A percentile compares a stretch with the other conserved stretches of the same genome.
These are phyloP conservation scores for Lysiphlebus fabarum DNA, from an alignment of 1,140 invertebrate genomes.

Conservation along the genomic window DNA sequence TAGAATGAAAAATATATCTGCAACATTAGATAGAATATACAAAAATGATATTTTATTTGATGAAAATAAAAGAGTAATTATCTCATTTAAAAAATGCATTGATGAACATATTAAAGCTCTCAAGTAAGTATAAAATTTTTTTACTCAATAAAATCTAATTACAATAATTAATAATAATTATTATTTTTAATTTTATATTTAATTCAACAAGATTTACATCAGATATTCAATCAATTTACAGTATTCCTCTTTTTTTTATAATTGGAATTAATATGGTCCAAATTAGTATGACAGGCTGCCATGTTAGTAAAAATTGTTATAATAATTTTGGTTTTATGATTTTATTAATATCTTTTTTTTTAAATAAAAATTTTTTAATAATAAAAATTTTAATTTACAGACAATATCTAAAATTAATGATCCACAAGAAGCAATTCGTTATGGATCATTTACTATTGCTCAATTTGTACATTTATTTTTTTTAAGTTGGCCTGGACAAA, in stretches of 20 bases:
- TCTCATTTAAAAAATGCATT: neutral
- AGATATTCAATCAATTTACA: neutral
- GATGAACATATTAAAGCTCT: neutral
- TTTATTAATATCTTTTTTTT: neutral
- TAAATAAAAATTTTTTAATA: neutral
- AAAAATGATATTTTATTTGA: no score
- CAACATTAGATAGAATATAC: no score
- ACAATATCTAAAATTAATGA: neutral
- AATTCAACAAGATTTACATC: neutral
- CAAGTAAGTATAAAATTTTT: neutral
- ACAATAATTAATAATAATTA: neutral
- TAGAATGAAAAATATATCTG: no score
- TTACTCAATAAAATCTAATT: no score
- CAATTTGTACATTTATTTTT: slow-evolving; percentile 1
- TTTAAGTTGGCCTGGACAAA: neutral
- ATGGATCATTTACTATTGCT: neutral
- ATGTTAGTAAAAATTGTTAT: neutral
- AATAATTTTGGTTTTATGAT: neutral
- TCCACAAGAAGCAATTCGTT: neutral
- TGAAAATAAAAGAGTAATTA: no score
- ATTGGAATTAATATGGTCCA: neutral
- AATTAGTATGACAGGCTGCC: neutral
- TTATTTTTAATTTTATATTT: no score
- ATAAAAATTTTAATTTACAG: neutral
- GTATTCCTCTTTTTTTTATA: neutral